Base-by-base conservation (phyloP, 2,797 vertebrate genomes). In the Xyrichtys novacula region DNA sequence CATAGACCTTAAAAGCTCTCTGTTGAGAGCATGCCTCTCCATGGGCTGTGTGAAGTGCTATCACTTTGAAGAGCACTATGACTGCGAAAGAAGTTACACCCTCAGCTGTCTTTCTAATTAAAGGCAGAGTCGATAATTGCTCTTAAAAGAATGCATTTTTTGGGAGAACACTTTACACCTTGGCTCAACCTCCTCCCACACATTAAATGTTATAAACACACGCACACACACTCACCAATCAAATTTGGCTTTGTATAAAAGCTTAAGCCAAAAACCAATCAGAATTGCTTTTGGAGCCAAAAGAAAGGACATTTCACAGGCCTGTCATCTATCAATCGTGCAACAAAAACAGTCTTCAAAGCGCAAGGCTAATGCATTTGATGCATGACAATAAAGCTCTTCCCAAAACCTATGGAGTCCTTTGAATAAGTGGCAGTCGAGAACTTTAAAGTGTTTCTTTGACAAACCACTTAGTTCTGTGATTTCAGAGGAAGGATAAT, bases 401-500 rank as follows among this genome's bases (percentile, higher is more conserved):
- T 79, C 76, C 53, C 46, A 78, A 88, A 83, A 84, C 81, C 80
- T 85, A 89, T 81, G 67, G 78, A 87, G 72, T 71, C 71, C 48
- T 86, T 80, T 81, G 74, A 84, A 66, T 80, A 49, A 74, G 65
- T 85, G 83, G 78, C 66, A 56, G 78, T 40, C 32, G 46, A 77
- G 46, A 71, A 89, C 75, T 81, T 83, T 71, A 88, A 91, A 88
- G 86, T 80, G 62, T 78, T 83, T 78, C 84, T 82, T 84, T 90
- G 88, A 89, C 88, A 89, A 89, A 88, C 77, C 81, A 79, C 75
- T 85, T 90, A 76, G 75, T 86, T 90, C 77, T 84, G 76, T 80
- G 85, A 88, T 89, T 91, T 78, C 65, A 73, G 78, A 87, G 50
- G 76, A 80, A 65, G 61, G 82, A 68, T 85, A 88, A 89, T 80